A percentile compares a stretch with the other conserved stretches of the same genome.
These are phyloP conservation scores for Chromobotia macracanthus DNA, from an alignment of 2,797 vertebrate species.

Conservation along the genomic window DNA sequence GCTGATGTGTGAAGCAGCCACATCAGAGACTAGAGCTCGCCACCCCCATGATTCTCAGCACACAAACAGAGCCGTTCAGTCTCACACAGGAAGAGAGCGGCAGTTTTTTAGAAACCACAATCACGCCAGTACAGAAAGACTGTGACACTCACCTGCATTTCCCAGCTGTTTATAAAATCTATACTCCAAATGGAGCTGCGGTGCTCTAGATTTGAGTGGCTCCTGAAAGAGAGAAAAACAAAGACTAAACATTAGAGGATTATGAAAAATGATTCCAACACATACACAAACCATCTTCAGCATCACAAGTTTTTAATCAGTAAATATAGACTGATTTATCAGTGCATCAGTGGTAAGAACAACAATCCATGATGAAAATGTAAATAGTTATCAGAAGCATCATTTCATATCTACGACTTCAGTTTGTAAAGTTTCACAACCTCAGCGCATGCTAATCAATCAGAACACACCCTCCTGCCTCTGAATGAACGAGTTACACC, in stretches of 20 bases:
- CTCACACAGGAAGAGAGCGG: slow-evolving; percentile 28
- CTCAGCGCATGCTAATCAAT: background rate
- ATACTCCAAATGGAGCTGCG: slow-evolving; percentile 97
- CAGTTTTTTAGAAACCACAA: slow-evolving; percentile 26
- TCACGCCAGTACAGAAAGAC: background rate
- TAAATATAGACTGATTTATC: background rate
- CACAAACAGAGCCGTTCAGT: slow-evolving; percentile 31
- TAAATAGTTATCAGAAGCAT: slow-evolving; percentile 68
- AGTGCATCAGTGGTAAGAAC: slow-evolving; percentile 62
- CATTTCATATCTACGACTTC: background rate
- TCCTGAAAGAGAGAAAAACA: slow-evolving; percentile 80
- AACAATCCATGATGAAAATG: slow-evolving; percentile 66
- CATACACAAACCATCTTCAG: background rate
- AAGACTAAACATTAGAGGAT: slow-evolving; percentile 30
- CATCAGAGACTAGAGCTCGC: slow-evolving; percentile 58
- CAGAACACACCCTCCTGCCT: too few relatives aligned
- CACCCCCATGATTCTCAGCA: slow-evolving; percentile 58
- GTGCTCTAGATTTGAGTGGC: slow-evolving; percentile 96
- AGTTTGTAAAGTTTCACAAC: background rate
- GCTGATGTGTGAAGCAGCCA: slow-evolving; percentile 31
- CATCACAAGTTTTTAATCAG: background rate
- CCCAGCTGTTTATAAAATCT: slow-evolving; percentile 99
- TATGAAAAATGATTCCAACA: background rate
- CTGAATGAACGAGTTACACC: too few relatives aligned
- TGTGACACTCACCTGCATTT: slow-evolving; percentile 84